Conservation (phyloP, 2,113 vertebrate genomes). For the Syngnathus typhle region DNA sequence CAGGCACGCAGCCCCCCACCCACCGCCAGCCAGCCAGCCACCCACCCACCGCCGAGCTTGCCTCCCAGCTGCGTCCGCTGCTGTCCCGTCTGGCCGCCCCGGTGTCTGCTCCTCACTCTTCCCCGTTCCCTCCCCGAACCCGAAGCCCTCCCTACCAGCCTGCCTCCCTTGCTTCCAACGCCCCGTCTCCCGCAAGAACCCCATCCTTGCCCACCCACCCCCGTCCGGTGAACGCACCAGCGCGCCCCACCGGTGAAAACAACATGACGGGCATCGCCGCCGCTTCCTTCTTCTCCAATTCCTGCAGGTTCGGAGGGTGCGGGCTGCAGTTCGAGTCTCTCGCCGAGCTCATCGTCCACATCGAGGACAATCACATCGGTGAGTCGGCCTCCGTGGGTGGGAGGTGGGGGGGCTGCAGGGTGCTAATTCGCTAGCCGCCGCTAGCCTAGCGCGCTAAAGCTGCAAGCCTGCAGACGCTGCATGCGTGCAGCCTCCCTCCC, state of each 20-base stretch:
- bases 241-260: slow-evolving; percentile 12
- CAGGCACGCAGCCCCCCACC: slow-evolving; percentile 55
- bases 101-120: slow-evolving; percentile 66
- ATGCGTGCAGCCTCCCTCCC: slow-evolving; percentile 16
- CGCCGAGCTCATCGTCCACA: slow-evolving; percentile 93
- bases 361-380: slow-evolving; percentile 92
- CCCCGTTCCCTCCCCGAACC: slow-evolving; percentile 59
- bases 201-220: neutral
- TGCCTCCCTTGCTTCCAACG: slow-evolving; percentile 43
- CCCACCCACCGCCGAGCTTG: slow-evolving; percentile 65
- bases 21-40: neutral
- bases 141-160: slow-evolving; percentile 47
- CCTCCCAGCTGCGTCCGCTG: slow-evolving; percentile 67
- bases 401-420: slow-evolving; percentile 10
- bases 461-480: slow-evolving; percentile 25
- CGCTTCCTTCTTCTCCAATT: slow-evolving; percentile 96
- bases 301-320: slow-evolving; percentile 93
- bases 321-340: slow-evolving; percentile 89
- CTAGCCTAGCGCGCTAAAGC: slow-evolving; percentile 37
- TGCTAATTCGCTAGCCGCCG: slow-evolving; percentile 40
- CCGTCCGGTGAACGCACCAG: slow-evolving; percentile 59
- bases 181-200: slow-evolving; percentile 3
- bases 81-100: slow-evolving; percentile 71
- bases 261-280: slow-evolving; percentile 96
- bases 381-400: slow-evolving; percentile 43